Evolutionary conservation across 2,113 vertebrate genomes (phyloP), one percentile per base, ranked within the genome.

Genomic region (Laterallus jamaicensis): DNA sequence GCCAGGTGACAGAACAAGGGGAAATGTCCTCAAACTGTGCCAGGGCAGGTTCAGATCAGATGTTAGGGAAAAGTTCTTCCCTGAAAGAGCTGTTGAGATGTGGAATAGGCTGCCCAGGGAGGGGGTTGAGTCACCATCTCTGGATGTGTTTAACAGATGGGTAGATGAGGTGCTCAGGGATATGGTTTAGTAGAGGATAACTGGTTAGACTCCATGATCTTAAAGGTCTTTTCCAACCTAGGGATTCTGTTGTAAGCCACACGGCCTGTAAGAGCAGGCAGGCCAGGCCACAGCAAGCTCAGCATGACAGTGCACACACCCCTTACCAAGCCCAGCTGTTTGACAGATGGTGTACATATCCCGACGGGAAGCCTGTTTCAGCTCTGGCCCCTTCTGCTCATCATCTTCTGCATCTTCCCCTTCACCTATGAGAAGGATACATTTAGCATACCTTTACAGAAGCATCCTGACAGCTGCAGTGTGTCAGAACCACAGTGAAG

Each of bases 291-390:
- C 37, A 20, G 31, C 20, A 47, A 0, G 9, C 68, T 68, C 79
- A 81, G 76, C 11, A 2, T 7, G 66, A 47, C 10, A 60, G 7
- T 62, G 47, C 9, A 42, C 8, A 40, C 31, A 56, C 82, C 24
- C 96, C 98, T 97, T 93, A 99, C 99, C 99, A 60, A 99, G 98
- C 73, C 99, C 99, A 7, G 99, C 99, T 11, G 98, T 98, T 76
- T 99, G 99, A 90, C 99, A 99, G 97, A 99, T 99, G 97, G 98
- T 99, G 97, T 99, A 99, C 99, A 99, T 99, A 92, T 99, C 99
- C 95, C 99, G 98, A 32, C 99, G 99, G 56, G 99, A 99, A 10
- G 99, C 99, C 97, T 99, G 98, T 97, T 99, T 99, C 62, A 99
- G 98, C 93, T 99, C 99, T 12, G 99, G 99, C 5, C 98, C 99